A percentile compares a stretch with the other conserved stretches of the same genome.
phyloP scores from a whole-genome alignment of 2,888 invertebrate genomes.

The Lasioglossum marginatum region DNA sequence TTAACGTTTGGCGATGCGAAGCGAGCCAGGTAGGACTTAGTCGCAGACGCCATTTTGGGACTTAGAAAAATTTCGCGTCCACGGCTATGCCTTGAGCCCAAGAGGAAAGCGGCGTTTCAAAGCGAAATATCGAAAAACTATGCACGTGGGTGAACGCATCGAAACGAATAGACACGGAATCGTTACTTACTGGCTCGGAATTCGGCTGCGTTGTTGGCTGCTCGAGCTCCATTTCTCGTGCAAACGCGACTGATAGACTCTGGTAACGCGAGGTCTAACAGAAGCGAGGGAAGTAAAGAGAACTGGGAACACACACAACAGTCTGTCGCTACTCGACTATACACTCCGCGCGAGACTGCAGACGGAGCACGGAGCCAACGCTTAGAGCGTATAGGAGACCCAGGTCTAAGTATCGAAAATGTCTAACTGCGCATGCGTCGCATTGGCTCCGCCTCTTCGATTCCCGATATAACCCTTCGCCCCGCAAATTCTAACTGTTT shows the following conservation, averaged over 20 bases:
- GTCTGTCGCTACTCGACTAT: constrained; percentile 47
- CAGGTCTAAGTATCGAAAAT: constrained; percentile 88
- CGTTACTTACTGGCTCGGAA: constrained; percentile 78
- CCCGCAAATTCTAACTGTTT: constrained; percentile 22
- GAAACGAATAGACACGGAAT: constrained; percentile 40
- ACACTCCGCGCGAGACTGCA: constrained; percentile 64
- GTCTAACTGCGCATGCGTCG: constrained; percentile 87
- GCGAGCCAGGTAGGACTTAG: constrained; percentile 86
- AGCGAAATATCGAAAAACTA: constrained; percentile 59
- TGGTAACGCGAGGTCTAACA: constrained; percentile 68
- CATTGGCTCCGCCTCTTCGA: constrained; percentile 63
- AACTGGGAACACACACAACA: constrained; percentile 64
- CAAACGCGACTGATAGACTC: constrained; percentile 76
- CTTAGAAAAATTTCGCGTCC: constrained; percentile 89
- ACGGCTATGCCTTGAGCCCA: constrained; percentile 84
- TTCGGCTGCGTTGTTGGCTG: constrained; percentile 75
- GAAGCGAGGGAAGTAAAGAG: constrained; percentile 62
- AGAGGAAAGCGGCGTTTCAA: constrained; percentile 84
- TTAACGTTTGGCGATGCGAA: constrained; percentile 61
- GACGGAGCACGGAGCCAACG: constrained; percentile 54
- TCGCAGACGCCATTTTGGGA: constrained; percentile 95
- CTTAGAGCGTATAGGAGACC: constrained; percentile 70
- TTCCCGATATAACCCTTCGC: constrained; percentile 43
- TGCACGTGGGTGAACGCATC: constrained; percentile 64
- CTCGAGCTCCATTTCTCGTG: constrained; percentile 81